Conservation (phyloP, 2,888 invertebrate species). For the Morpho helenor region DNA sequence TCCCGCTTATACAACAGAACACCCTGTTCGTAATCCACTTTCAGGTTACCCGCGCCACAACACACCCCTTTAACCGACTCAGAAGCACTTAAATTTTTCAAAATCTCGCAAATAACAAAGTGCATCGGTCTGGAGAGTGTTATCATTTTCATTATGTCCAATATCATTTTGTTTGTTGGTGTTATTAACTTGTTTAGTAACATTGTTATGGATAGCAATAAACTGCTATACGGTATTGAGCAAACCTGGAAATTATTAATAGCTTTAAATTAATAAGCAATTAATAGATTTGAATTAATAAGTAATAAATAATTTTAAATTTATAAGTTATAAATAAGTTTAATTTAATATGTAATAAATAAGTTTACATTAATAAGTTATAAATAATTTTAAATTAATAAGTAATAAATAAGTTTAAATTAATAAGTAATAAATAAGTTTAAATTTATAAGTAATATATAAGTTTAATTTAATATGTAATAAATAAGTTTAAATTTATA, state of each 20-base stretch:
- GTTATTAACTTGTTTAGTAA: slow-evolving; percentile 19
- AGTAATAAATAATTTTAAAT: too few species aligned
- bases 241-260: slow-evolving; percentile 50
- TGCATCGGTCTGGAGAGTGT: slow-evolving; percentile 48
- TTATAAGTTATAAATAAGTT: too few species aligned
- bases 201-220: slow-evolving; percentile 26
- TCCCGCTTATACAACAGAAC: slow-evolving; percentile 62
- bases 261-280: too few species aligned
- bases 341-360: too few species aligned
- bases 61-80: slow-evolving; percentile 37
- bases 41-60: slow-evolving; percentile 46
- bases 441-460: too few species aligned
- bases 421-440: too few species aligned
- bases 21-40: slow-evolving; percentile 64
- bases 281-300: too few species aligned
- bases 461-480: too few species aligned
- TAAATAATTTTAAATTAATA: too few species aligned
- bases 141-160: slow-evolving; percentile 41
- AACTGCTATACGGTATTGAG: slow-evolving; percentile 40
- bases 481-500: too few species aligned
- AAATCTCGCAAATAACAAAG: slow-evolving; percentile 39
- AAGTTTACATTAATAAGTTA: too few species aligned
- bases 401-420: too few species aligned
- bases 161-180: slow-evolving; percentile 21
- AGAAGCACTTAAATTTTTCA: slow-evolving; percentile 35